phyloP scores from a whole-genome alignment of 2,113 vertebrate species.

The Mormoops blainvillei region DNA sequence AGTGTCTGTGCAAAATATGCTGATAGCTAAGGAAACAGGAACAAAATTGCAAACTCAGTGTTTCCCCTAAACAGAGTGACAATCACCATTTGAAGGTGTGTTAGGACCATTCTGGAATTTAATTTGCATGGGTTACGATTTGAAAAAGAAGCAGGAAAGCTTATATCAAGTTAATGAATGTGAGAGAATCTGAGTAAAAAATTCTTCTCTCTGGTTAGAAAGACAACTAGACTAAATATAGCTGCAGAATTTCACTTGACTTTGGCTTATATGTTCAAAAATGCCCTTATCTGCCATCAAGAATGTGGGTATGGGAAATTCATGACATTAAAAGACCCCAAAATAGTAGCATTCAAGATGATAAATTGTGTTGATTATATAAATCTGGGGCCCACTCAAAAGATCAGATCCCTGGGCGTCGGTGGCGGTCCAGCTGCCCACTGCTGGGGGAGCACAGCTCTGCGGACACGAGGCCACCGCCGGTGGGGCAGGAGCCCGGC shows the following conservation, averaged over 20 bases:
- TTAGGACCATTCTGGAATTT: not conserved
- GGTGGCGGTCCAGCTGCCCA: not conserved
- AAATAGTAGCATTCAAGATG: slow-evolving; percentile 40
- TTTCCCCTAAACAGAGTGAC: not conserved
- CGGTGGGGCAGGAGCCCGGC: not conserved
- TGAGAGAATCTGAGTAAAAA: slow-evolving; percentile 19
- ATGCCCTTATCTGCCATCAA: slow-evolving; percentile 48
- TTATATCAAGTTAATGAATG: not conserved
- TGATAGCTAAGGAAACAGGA: not conserved
- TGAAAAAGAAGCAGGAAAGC: slow-evolving; percentile 13
- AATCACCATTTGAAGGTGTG: not conserved
- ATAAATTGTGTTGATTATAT: not conserved
- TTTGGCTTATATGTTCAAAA: slow-evolving; percentile 36
- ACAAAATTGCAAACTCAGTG: not conserved
- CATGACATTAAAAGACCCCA: slow-evolving; percentile 27
- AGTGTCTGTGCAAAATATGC: not conserved
- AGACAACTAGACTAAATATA: slow-evolving; percentile 53
- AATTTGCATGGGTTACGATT: not conserved
- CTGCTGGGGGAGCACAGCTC: not conserved
- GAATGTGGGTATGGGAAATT: slow-evolving; percentile 45
- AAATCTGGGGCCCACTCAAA: not conserved
- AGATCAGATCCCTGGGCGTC: not conserved
- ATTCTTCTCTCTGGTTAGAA: slow-evolving; percentile 17
- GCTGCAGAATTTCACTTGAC: slow-evolving; percentile 15
- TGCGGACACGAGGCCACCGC: not conserved